Percentiles rank a stretch among this genome's conserved stretches.
These are phyloP conservation scores for Catocala sponsa DNA, from an alignment of 2,888 invertebrate genomes.

Conservation along the genomic window DNA sequence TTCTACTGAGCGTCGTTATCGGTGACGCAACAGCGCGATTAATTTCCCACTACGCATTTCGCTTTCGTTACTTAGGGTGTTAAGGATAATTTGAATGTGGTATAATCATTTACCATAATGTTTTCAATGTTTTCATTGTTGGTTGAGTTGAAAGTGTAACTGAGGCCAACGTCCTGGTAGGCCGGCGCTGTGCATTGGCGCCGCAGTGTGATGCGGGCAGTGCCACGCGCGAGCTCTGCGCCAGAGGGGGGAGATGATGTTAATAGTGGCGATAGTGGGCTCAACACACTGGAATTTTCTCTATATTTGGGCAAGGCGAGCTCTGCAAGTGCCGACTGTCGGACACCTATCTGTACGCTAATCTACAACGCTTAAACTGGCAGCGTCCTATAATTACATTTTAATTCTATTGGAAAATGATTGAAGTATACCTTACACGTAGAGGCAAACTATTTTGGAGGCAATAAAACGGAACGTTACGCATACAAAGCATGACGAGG, in stretches of 20 bases:
- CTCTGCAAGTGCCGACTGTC: slow-evolving; percentile 30
- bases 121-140: slow-evolving; percentile 16
- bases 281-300: slow-evolving; percentile 60
- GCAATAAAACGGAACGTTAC: slow-evolving; percentile 46
- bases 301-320: slow-evolving; percentile 64
- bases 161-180: slow-evolving; percentile 22
- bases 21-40: slow-evolving; percentile 21
- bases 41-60: slow-evolving; percentile 16
- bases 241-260: slow-evolving; percentile 28
- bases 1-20: slow-evolving; percentile 27
- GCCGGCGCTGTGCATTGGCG: slow-evolving; percentile 25
- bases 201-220: slow-evolving; percentile 29
- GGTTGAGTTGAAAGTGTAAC: slow-evolving; percentile 5
- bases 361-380: slow-evolving; percentile 1
- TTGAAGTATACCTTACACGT: slow-evolving; percentile 19
- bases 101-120: not conserved
- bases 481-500: slow-evolving; percentile 32
- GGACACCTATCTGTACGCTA: slow-evolving; percentile 27
- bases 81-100: not conserved
- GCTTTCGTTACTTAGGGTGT: slow-evolving; percentile 5
- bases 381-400: not conserved
- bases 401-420: slow-evolving; percentile 1
- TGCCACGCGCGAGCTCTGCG: slow-evolving; percentile 18
- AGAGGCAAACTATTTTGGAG: slow-evolving; percentile 48
- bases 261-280: slow-evolving; percentile 22